A percentile compares a stretch with the other conserved stretches of the same genome.
These are phyloP conservation scores for Nemopilema nomurai DNA, from an alignment of 30 jellyfish, hydroid and myxozoan species.

Conservation along the genomic window DNA sequence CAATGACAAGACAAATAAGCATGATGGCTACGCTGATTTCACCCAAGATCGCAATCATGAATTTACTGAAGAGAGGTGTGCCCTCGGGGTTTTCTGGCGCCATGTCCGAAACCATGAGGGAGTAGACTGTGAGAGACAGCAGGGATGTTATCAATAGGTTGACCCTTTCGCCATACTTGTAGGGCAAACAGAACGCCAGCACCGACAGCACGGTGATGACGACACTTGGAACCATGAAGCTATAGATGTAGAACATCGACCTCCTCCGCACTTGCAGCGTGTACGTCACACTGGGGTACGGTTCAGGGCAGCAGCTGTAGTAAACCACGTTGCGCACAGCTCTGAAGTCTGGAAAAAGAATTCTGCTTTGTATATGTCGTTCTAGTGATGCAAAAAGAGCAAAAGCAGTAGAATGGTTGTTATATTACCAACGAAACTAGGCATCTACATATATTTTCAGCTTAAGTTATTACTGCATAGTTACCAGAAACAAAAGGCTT, in stretches of 20 bases:
- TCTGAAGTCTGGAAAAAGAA: slow-evolving; percentile 38
- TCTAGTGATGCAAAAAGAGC: too few relatives aligned
- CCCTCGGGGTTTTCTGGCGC: slow-evolving; percentile 71
- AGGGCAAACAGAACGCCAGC: slow-evolving; percentile 67
- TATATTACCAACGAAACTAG: too few relatives aligned
- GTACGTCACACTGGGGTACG: slow-evolving; percentile 57
- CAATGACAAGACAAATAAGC: slow-evolving; percentile 8
- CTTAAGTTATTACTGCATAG: too few relatives aligned
- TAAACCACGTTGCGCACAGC: slow-evolving; percentile 35
- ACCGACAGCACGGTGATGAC: slow-evolving; percentile 58
- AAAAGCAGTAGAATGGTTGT: too few relatives aligned
- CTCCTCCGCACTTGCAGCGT: slow-evolving; percentile 48
- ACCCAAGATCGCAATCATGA: slow-evolving; percentile 31
- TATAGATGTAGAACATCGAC: slow-evolving; percentile 50
- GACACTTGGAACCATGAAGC: slow-evolving; percentile 64
- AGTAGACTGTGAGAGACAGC: slow-evolving; percentile 56
- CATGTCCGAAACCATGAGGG: slow-evolving; percentile 63
- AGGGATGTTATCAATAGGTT: slow-evolving; percentile 58
- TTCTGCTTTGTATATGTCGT: too few relatives aligned
- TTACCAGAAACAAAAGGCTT: too few relatives aligned
- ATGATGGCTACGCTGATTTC: slow-evolving; percentile 36
- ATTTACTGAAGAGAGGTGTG: slow-evolving; percentile 51
- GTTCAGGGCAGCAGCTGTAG: slow-evolving; percentile 75
- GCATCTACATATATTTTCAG: too few relatives aligned
- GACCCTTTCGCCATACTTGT: slow-evolving; percentile 65